Base-by-base conservation (phyloP, 2,113 vertebrate genomes). In the Coptodon bakossiorum region DNA sequence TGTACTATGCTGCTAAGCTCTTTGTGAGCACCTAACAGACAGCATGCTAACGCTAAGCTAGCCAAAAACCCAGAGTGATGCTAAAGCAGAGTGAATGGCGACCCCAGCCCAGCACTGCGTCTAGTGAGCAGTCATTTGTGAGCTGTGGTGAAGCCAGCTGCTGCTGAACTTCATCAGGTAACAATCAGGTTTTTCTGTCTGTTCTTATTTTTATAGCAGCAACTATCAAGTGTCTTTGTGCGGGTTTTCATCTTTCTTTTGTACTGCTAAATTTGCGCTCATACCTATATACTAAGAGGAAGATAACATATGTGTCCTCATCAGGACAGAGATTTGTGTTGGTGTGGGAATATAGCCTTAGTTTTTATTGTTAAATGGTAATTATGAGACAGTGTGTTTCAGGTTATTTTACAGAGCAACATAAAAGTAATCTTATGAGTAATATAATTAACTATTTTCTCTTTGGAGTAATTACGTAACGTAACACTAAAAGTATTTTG, bases 121-220 rank as follows among this genome's bases (percentile, higher is more conserved):
- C 34, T 7, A 38, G 12, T 38, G 61, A 66, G 61, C 61, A 12
- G 61, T 66, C 34, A 66, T 38, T n/a, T 66, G 34, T 38, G 61
- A 66, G 17, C 4, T 22, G 34, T 36, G 34, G 10, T 66, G 61
- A 66, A 38, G 34, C 31, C 31, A 63, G 31, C 31, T 34, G 17
- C 31, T 63, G 17, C 31, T 36, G 31, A 63, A 63, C 19, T 38
- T 66, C 6, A 66, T 66, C 34, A 19, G 59, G 59, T 63, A 63
- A 63, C 16, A 63, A 34, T 3, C 16, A 5, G 4, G 31, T n/a
- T 38, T 38, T 66, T 66, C 34, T 5, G 13, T 38, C 19, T 8
- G 0, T 0, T 66, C 34, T 13, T 66, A 19, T n/a, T 66, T 66
- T 19, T 13, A 38, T 36, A 66, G 34, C 17, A 38, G 1, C 19